Percentiles rank a stretch among this genome's conserved stretches.
Evolutionary conservation across 2,797 vertebrate genomes (phyloP).

Genomic region (Centropyge bicolor): DNA sequence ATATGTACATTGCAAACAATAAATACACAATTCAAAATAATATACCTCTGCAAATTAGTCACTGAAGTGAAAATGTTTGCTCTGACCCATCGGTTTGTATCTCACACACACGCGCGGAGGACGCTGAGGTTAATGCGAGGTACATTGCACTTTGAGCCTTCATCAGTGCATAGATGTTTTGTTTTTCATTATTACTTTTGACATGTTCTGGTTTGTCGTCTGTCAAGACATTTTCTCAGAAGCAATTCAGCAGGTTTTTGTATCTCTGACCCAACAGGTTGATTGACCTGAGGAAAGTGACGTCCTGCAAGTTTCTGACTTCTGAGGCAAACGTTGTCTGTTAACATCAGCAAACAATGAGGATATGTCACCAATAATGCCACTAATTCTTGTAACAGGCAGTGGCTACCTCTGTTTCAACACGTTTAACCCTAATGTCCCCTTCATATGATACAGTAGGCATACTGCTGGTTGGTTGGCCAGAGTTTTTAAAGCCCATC

Average conservation of each 20-base stretch:
- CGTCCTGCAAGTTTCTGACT: constrained; percentile 20
- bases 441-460: constrained; percentile 29
- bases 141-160: constrained; percentile 46
- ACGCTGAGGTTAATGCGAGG: constrained; percentile 45
- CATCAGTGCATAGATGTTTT: constrained; percentile 68
- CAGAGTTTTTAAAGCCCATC: constrained; percentile 74
- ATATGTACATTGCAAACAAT: constrained; percentile 91
- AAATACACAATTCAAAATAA: constrained; percentile 83
- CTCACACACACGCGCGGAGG: constrained; percentile 19
- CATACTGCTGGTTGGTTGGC: constrained; percentile 84
- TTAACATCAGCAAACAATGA: constrained; percentile 21
- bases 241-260: constrained; percentile 26
- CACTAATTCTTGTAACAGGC: constrained; percentile 26
- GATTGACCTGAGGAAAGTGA: constrained; percentile 81
- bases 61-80: constrained; percentile 88
- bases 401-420: constrained; percentile 43
- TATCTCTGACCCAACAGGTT: constrained; percentile 81
- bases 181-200: neutral
- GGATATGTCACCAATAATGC: constrained; percentile 8
- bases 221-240: constrained; percentile 21
- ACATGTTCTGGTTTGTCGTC: neutral
- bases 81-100: constrained; percentile 76
- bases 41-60: constrained; percentile 86
- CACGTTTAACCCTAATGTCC: constrained; percentile 4
- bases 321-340: constrained; percentile 31